These are phyloP conservation scores for Scaptomyza cyrtandrae DNA, from an alignment of 2,888 invertebrate genomes.

Conservation along the genomic window DNA sequence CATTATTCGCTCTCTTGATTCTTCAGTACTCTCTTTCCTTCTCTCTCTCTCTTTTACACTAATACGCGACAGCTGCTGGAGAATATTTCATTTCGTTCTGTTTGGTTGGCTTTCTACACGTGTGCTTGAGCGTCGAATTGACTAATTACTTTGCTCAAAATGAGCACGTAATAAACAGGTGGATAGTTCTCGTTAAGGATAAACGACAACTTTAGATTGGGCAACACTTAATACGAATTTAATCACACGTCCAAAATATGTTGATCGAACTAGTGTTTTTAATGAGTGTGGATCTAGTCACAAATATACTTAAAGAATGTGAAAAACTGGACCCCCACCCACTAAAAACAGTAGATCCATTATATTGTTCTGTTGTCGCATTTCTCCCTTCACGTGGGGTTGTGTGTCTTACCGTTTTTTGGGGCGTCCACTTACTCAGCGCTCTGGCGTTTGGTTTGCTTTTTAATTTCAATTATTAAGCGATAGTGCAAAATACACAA, in stretches of 20 bases:
- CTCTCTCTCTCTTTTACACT: slow-evolving; percentile 6
- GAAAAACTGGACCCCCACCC: slow-evolving; percentile 85
- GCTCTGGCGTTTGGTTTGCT: slow-evolving; percentile 33
- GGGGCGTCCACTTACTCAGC: slow-evolving; percentile 51
- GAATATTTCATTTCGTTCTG: slow-evolving; percentile 60
- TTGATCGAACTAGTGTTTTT: slow-evolving; percentile 83
- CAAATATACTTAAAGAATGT: slow-evolving; percentile 82
- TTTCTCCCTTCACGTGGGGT: too few relatives aligned
- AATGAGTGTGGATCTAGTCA: slow-evolving; percentile 86
- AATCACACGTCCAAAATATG: slow-evolving; percentile 35
- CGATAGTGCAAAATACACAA: slow-evolving; percentile 63
- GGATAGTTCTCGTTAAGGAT: slow-evolving; percentile 36
- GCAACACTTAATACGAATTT: slow-evolving; percentile 13
- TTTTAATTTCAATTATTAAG: slow-evolving; percentile 75
- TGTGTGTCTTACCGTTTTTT: slow-evolving; percentile 32
- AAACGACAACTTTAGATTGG: slow-evolving; percentile 6
- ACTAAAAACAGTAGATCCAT: slow-evolving; percentile 84
- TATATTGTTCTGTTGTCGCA: too few relatives aligned
- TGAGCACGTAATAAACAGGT: slow-evolving; percentile 35
- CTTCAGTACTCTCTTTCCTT: slow-evolving; percentile 3
- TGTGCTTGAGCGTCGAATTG: slow-evolving; percentile 48
- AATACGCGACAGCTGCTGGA: slow-evolving; percentile 53
- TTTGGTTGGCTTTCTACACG: slow-evolving; percentile 55
- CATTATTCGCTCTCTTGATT: slow-evolving; percentile 3
- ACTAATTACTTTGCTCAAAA: slow-evolving; percentile 60